Percentiles rank a stretch among this genome's conserved stretches.
phyloP scores from a whole-genome alignment of 2,888 invertebrate species.

The Coenonympha arcania region DNA sequence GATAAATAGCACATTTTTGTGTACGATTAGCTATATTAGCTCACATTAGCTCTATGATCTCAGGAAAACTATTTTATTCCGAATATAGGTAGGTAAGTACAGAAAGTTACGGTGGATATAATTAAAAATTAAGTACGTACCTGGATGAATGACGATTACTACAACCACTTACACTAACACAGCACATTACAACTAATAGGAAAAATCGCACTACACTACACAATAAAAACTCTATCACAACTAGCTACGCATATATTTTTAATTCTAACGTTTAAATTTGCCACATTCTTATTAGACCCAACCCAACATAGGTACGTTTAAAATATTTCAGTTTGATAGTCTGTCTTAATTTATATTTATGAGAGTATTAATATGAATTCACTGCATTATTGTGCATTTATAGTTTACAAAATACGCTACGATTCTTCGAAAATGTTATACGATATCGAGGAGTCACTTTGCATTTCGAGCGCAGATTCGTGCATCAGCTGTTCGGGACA shows the following conservation, averaged over 20 bases:
- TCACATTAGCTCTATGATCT: no score
- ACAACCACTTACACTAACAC: slow-evolving; percentile 16
- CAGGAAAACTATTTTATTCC: no score
- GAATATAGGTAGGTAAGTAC: no score
- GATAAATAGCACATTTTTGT: no score
- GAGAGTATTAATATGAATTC: background rate
- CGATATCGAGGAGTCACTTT: slow-evolving; percentile 4
- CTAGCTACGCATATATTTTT: background rate
- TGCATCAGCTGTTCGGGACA: slow-evolving; percentile 59
- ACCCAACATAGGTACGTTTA: no score
- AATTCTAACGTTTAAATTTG: background rate
- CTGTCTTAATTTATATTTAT: background rate
- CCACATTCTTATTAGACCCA: no score
- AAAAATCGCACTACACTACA: slow-evolving; percentile 13
- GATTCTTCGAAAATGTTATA: background rate
- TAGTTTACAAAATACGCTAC: background rate
- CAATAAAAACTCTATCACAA: background rate
- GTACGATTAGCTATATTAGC: no score
- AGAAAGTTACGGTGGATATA: no score
- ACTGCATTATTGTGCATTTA: background rate
- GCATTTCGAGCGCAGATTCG: slow-evolving; percentile 29
- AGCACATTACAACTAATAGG: slow-evolving; percentile 5
- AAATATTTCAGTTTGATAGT: background rate
- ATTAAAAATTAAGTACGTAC: background rate
- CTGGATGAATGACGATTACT: background rate